Conservation (phyloP, 2,113 vertebrate genomes). For the Pica pica region DNA sequence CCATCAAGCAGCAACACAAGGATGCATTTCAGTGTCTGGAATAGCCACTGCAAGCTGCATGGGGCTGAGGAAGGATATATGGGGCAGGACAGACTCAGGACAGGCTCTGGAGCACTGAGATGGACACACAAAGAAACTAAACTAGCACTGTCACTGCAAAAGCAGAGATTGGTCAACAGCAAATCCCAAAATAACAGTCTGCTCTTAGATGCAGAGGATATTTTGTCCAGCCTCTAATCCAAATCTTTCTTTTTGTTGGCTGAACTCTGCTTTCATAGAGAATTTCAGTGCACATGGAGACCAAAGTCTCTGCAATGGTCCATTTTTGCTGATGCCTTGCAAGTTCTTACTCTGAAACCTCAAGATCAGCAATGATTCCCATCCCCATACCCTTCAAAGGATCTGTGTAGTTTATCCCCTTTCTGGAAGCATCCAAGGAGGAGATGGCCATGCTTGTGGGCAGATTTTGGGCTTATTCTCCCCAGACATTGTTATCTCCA, state of each 20-base stretch:
- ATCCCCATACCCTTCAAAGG: neutral
- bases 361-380: neutral
- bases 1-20: neutral
- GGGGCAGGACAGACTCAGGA: neutral
- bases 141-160: neutral
- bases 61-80: neutral
- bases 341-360: neutral
- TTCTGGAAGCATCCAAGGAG: neutral
- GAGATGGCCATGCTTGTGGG: neutral
- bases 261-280: neutral
- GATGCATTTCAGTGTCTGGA: neutral
- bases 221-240: neutral
- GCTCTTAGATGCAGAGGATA: neutral
- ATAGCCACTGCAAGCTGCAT: neutral
- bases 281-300: neutral
- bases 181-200: neutral
- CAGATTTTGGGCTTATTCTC: neutral
- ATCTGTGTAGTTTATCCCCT: neutral
- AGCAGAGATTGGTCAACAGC: neutral
- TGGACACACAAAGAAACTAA: neutral
- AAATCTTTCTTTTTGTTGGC: neutral
- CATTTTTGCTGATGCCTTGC: neutral
- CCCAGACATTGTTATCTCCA: neutral
- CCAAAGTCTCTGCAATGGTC: neutral
- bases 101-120: neutral